Conservation (phyloP, 2,113 vertebrate genomes). For the Marcusenius ussheri region DNA sequence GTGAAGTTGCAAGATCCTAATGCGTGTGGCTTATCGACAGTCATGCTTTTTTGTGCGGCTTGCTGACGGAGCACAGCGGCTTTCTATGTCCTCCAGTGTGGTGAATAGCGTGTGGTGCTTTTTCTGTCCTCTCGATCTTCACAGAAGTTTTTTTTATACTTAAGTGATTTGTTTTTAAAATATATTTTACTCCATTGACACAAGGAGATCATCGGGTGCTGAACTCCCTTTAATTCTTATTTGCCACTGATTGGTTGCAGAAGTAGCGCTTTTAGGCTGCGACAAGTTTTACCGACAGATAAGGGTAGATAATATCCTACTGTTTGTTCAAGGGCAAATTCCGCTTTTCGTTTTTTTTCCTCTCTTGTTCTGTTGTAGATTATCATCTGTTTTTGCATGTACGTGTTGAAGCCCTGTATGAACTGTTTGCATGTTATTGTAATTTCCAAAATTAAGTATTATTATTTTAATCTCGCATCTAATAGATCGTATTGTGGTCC, state of each 20-base stretch:
- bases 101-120: neutral
- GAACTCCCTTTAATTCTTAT: neutral
- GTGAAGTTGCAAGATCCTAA: neutral
- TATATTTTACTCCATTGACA: neutral
- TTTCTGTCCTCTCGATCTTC: neutral
- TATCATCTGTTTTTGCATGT: conserved; percentile 1
- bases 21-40: neutral
- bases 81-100: neutral
- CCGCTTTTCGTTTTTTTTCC: neutral
- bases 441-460: neutral
- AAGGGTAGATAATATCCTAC: neutral
- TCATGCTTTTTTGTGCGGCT: neutral
- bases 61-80: neutral
- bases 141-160: neutral
- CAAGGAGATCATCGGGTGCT: neutral
- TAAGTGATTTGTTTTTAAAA: neutral
- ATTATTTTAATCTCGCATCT: neutral
- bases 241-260: neutral
- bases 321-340: neutral
- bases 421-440: neutral
- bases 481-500: neutral
- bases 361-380: neutral
- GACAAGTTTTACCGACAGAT: neutral
- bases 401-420: neutral
- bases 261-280: neutral